Base-by-base conservation (phyloP, 2,888 invertebrate genomes). In the Trilocha varians region DNA sequence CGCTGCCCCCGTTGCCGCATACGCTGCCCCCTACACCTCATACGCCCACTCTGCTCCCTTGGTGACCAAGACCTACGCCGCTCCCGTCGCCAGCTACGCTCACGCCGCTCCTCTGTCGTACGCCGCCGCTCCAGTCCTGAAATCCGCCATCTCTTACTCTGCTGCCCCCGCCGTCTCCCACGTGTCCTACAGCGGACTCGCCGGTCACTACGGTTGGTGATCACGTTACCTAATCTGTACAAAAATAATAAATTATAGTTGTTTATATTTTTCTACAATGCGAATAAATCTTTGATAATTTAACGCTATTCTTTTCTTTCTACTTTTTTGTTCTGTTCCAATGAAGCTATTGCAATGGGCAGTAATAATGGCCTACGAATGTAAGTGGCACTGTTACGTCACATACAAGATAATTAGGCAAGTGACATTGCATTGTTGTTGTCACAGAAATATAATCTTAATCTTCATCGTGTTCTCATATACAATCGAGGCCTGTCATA, bases 171-270 rank as follows among this genome's bases (percentile, higher is more conserved):
- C 87, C 44, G 90, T 90, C 34, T 88, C 91, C 45, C 90, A 91
- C 67, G 87, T 89, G 47, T 76, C 88, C 54, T 91, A 91, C 84
- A 87, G 82, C 52, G 91, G 90, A 46, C 84, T 89, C 43, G 88
- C 88, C 50, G 87, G 88, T 52, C 65, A 72, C 69, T 91, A 91
- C 75, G 89, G 86, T 55, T 91, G 88, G 88, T 91, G 88, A 88
- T 77, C 75, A 63, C 50, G 40, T 59, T 57, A 56, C 60, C 55
- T 53, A 63, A 60, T 69, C 56, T 55, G 59, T 69, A 65, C 51
- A 69, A 64, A 52, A 63, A 57, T 71, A n/a, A n/a, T n/a, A n/a
- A n/a, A n/a, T n/a, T n/a, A n/a, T n/a, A 75, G 72, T 74, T 70
- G 64, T 75, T 25, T 70, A 56, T 62, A 64, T 61, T 76, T 72